Conservation (phyloP, 2,888 invertebrate genomes). For the Drymonia ruficornis region DNA sequence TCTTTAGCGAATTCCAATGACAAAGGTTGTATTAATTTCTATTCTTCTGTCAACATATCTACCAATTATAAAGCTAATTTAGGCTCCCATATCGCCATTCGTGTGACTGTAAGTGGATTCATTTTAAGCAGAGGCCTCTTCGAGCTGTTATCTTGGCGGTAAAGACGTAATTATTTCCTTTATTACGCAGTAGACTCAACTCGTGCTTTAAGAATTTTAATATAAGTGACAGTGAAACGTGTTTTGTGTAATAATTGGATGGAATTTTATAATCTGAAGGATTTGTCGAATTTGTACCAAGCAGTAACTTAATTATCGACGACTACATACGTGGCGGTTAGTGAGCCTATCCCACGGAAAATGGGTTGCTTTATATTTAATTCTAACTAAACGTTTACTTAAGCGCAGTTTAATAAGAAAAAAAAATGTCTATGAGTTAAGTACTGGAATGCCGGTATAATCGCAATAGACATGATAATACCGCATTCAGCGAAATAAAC, state of each 20-base stretch:
- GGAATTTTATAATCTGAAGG: background rate
- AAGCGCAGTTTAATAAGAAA: no score
- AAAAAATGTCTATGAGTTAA: no score
- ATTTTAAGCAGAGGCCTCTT: slow-evolving; percentile 14
- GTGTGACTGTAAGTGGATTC: background rate
- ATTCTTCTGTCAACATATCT: background rate
- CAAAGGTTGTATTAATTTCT: background rate
- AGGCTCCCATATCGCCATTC: background rate
- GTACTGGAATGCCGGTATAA: no score
- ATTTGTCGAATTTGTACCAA: background rate
- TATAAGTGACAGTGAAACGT: background rate
- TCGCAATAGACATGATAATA: no score
- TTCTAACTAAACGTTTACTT: no score
- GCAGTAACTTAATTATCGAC: no score
- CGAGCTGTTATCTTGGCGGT: slow-evolving; percentile 23
- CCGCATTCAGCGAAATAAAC: no score
- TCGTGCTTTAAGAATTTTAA: background rate
- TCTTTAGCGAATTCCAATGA: no score
- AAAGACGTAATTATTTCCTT: slow-evolving; percentile 25
- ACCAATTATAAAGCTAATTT: slow-evolving; percentile 1
- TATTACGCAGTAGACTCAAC: slow-evolving; percentile 8
- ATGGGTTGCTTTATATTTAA: no score
- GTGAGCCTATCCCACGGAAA: no score
- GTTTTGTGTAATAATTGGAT: background rate
- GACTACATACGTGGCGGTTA: no score